Base-by-base conservation (phyloP, 2,888 invertebrate species). In the Trissolcus japonicus region DNA sequence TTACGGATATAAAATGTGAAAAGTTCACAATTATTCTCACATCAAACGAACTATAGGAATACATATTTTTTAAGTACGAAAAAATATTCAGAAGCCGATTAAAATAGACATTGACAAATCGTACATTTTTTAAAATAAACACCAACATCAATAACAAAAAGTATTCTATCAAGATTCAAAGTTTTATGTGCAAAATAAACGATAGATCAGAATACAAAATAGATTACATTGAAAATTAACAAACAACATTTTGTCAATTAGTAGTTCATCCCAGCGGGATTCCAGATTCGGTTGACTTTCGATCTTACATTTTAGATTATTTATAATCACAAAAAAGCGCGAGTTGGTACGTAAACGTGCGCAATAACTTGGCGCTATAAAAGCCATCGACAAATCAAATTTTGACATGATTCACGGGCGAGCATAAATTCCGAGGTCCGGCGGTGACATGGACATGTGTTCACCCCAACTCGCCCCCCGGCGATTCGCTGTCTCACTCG, bases 341-440 rank as follows among this genome's bases (percentile, higher is more conserved):
- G 84, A 87, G 86, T 87, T 86, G 86, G 85, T 86, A 85, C 84
- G 84, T 84, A 11, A 86, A 86, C 86, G 84, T 85, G 85, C 86
- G 88, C 88, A 88, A 89, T 88, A 89, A 88, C 88, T 89, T 88
- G 88, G 87, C 85, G 86, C 87, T 87, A 88, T 89, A 88, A 89
- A 89, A 89, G 86, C 88, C 87, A 88, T 88, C 89, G 88, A 88
- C 89, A 89, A 89, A 89, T 89, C 89, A 89, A 89, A 89, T 87
- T 87, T 85, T 88, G 89, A 88, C 89, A 86, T 88, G 89, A 88
- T 88, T 88, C 89, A 89, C 87, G 87, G 88, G 83, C 86, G 83
- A 82, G 83, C 86, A 88, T 89, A 88, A 88, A 88, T 89, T 87
- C 83, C 82, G 82, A 82, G 84, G 85, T 86, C 83, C 86, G 87